A percentile compares a stretch with the other conserved stretches of the same genome.
These are phyloP conservation scores for Poeciliopsis turneri DNA, from an alignment of 2,797 vertebrate genomes.

Conservation along the genomic window DNA sequence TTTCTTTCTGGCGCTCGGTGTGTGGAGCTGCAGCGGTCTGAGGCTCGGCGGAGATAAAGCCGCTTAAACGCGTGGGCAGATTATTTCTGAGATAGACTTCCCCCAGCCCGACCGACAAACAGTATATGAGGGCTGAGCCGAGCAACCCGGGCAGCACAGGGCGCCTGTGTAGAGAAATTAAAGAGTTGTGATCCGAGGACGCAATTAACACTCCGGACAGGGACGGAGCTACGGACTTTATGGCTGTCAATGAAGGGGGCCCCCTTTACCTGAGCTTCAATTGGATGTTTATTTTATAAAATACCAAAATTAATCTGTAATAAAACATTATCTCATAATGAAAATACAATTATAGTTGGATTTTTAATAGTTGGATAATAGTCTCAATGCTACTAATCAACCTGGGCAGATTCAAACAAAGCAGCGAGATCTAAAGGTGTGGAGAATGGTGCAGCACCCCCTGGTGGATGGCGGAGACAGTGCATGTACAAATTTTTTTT, in stretches of 20 bases:
- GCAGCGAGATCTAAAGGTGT: background rate
- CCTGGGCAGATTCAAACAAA: background rate
- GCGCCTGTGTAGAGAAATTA: background rate
- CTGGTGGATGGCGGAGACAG: background rate
- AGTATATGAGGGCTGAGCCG: constrained; percentile 40
- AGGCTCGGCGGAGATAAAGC: constrained; percentile 73
- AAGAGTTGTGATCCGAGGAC: background rate
- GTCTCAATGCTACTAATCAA: background rate
- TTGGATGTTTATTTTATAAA: background rate
- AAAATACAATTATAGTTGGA: background rate
- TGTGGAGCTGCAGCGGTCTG: constrained; percentile 42
- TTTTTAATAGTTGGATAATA: background rate
- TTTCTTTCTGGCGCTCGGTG: constrained; percentile 39
- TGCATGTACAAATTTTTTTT: background rate
- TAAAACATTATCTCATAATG: background rate
- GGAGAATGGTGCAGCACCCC: background rate
- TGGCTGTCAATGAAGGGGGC: background rate
- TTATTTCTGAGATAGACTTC: constrained; percentile 76
- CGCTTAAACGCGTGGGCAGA: constrained; percentile 76
- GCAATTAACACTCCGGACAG: constrained; percentile 20
- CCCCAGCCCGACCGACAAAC: constrained; percentile 46
- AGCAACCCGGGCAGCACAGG: constrained; percentile 4
- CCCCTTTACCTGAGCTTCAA: background rate
- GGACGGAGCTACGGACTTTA: background rate
- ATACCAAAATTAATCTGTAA: background rate